Percentiles rank a stretch among this genome's conserved stretches.
These are phyloP conservation scores for Rhea americana DNA, from an alignment of 2,113 vertebrate genomes.

Conservation along the genomic window DNA sequence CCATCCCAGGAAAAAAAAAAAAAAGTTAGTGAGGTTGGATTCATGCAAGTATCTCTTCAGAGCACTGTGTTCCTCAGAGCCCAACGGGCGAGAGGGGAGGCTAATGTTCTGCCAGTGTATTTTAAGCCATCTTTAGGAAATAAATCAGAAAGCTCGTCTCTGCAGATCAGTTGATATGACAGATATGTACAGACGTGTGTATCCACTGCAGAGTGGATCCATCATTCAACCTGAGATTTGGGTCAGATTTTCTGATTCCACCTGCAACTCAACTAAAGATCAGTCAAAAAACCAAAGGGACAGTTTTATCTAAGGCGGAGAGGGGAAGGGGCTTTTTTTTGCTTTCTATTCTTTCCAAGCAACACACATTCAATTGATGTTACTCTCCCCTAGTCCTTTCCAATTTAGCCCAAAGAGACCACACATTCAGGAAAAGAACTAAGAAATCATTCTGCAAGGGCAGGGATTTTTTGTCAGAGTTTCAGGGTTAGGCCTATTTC, in stretches of 20 bases:
- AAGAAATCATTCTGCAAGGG: background rate
- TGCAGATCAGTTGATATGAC: background rate
- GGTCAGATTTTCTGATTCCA: slow-evolving; percentile 18
- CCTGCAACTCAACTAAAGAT: background rate
- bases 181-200: background rate
- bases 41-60: background rate
- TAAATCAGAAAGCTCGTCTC: background rate
- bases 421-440: background rate
- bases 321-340: too few relatives aligned
- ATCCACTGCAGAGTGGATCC: slow-evolving; percentile 24
- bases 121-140: slow-evolving; percentile 33
- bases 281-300: background rate
- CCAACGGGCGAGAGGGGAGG: background rate
- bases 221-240: background rate
- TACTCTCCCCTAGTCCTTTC: background rate
- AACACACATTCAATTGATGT: background rate
- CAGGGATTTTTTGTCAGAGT: background rate
- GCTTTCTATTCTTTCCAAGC: background rate
- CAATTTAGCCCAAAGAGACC: background rate
- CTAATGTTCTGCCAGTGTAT: background rate
- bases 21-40: background rate
- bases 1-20: background rate
- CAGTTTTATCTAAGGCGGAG: background rate
- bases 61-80: background rate
- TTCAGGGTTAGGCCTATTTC: background rate